phyloP scores from a whole-genome alignment of 2,888 invertebrate genomes.

The Agrenia bidenticulata region DNA sequence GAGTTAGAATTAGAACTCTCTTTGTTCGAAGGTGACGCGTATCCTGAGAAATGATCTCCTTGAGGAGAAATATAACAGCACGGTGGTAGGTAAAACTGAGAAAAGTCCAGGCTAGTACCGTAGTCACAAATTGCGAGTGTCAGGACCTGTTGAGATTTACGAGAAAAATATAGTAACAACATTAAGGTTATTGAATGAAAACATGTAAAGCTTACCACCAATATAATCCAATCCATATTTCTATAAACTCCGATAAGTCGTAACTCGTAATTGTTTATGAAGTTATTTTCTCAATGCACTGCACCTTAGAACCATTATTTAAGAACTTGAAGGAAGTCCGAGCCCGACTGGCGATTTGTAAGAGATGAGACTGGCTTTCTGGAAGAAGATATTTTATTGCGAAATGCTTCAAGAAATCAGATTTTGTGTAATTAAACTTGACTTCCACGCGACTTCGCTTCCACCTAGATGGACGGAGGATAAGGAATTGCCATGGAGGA shows the following conservation, averaged over 20 bases:
- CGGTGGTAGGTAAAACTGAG: constrained; percentile 47
- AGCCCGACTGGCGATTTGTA: too few relatives aligned
- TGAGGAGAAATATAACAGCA: constrained; percentile 41
- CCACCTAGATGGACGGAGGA: constrained; percentile 1
- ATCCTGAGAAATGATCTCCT: constrained; percentile 7
- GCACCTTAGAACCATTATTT: too few relatives aligned
- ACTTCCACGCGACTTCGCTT: background rate
- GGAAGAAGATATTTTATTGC: too few relatives aligned
- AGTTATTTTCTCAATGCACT: too few relatives aligned
- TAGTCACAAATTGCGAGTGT: background rate
- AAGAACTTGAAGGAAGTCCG: too few relatives aligned
- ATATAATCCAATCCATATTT: too few relatives aligned
- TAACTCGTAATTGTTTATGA: too few relatives aligned
- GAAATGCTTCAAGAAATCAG: constrained; percentile 1
- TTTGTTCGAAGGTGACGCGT: background rate
- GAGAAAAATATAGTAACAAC: too few relatives aligned
- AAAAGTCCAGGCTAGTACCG: constrained; percentile 31
- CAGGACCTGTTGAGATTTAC: background rate
- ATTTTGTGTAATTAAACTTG: constrained; percentile 1
- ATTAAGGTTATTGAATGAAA: too few relatives aligned
- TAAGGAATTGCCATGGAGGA: background rate
- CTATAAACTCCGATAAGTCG: too few relatives aligned
- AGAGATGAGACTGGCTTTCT: too few relatives aligned
- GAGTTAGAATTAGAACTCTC: background rate
- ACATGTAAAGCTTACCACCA: too few relatives aligned